A percentile compares a stretch with the other conserved stretches of the same genome.
These are phyloP conservation scores for Crossaster papposus DNA, from an alignment of 53 echinoderm and acorn worm genomes.

Conservation along the genomic window DNA sequence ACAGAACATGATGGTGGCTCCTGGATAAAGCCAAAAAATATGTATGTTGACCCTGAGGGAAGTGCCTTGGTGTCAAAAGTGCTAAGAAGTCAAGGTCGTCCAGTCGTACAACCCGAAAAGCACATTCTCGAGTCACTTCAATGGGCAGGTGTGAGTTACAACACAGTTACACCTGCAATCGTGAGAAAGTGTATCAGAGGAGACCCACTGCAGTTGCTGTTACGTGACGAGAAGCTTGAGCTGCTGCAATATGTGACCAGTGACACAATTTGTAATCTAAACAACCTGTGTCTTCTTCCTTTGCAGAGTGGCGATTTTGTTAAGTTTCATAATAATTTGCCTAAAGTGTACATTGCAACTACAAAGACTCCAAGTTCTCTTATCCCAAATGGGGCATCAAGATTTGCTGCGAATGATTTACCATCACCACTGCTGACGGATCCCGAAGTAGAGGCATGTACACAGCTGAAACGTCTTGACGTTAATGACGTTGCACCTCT, in stretches of 20 bases:
- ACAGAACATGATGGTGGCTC: conserved; percentile 52
- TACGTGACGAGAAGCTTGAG: conserved; percentile 43
- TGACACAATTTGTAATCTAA: conserved; percentile 55
- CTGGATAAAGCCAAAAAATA: conserved; percentile 60
- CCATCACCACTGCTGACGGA: neutral
- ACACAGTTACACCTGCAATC: conserved; percentile 40
- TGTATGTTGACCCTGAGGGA: conserved; percentile 15
- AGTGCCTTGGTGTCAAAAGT: conserved; percentile 23
- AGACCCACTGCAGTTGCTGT: conserved; percentile 24
- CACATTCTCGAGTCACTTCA: conserved; percentile 33
- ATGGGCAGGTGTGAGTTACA: conserved; percentile 13
- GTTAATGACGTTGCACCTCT: conserved; percentile 16
- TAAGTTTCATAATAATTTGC: neutral
- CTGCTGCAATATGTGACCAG: conserved; percentile 52
- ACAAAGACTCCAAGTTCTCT: conserved; percentile 41
- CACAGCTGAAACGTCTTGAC: conserved; percentile 35
- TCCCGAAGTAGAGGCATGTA: neutral
- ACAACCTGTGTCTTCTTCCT: conserved; percentile 55
- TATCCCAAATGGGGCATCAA: conserved; percentile 45
- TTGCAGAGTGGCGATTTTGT: conserved; percentile 55
- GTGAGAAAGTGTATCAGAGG: conserved; percentile 44
- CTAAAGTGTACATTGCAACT: conserved; percentile 31
- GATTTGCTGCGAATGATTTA: conserved; percentile 42
- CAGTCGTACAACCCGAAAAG: conserved; percentile 46
- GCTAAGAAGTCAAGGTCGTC: conserved; percentile 20